phyloP scores from a whole-genome alignment of 1,140 invertebrate genomes.

The Trissolcus basalis region DNA sequence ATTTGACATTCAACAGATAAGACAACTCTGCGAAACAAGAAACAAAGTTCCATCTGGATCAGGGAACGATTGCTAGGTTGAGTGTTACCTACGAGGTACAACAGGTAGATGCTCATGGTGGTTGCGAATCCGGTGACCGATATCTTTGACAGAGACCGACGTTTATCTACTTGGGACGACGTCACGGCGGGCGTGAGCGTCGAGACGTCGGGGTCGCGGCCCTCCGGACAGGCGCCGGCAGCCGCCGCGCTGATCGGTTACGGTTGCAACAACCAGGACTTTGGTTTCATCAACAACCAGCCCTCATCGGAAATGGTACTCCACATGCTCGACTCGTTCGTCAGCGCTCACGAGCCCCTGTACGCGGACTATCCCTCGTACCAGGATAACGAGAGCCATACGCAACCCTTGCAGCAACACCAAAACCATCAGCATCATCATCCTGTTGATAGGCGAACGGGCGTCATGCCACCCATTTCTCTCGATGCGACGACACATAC shows the following conservation, averaged over 20 bases:
- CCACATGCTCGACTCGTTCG: conserved; percentile 73
- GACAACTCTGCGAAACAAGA: too few relatives aligned
- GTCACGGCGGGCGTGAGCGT: conserved; percentile 75
- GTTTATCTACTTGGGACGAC: conserved; percentile 52
- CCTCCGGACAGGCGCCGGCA: conserved; percentile 68
- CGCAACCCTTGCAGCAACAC: conserved; percentile 63
- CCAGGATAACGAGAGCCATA: conserved; percentile 68
- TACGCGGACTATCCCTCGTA: conserved; percentile 75
- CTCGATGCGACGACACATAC: conserved; percentile 74
- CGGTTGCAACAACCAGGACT: conserved; percentile 57
- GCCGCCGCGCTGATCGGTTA: conserved; percentile 60
- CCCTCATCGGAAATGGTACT: conserved; percentile 73
- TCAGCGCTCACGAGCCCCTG: conserved; percentile 72
- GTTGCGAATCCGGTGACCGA: conserved; percentile 38
- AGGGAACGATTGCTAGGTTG: neutral
- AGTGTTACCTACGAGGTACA: conserved; percentile 1
- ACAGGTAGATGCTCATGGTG: conserved; percentile 43
- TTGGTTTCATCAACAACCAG: conserved; percentile 44
- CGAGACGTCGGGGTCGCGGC: conserved; percentile 74
- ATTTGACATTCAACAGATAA: too few relatives aligned
- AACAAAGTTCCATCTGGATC: neutral
- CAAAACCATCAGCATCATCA: conserved; percentile 55
- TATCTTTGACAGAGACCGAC: conserved; percentile 36
- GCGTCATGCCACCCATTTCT: conserved; percentile 67
- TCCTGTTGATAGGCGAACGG: conserved; percentile 36